Evolutionary conservation across 2,888 invertebrate species (phyloP), one percentile per base, ranked within the genome.

Genomic region (Tiliacea citrago): DNA sequence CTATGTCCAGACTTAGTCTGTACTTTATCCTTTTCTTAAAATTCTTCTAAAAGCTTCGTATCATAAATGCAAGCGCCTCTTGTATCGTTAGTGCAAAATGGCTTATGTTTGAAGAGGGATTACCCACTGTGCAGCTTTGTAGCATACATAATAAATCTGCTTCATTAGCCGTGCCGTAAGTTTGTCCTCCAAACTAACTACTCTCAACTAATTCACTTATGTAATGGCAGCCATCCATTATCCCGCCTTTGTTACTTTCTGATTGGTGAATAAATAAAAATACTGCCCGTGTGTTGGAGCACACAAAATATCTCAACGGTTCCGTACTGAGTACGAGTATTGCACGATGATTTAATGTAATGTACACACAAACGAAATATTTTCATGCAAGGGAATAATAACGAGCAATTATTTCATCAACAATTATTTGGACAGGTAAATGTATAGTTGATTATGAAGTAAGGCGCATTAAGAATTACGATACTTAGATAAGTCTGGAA

Each of bases 201-300:
- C 75, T 75, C 63, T 71, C 86, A 70, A 85, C 76, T 87, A 83
- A 85, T 85, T 87, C 75, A 85, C 80, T 75, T 75, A 75, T 72
- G 61, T 86, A 87, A 81, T 81, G 75, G 62, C 75, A 65, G 39
- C 63, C 69, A 83, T 87, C 77, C 81, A 86, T 86, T 87, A 86
- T 77, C 73, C 73, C 4, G 68, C 63, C 75, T 73, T 75, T 75
- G 75, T 76, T 66, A 79, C 75, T 82, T 71, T 74, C 63, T 70
- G 73, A 86, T 80, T 66, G 58, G 73, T 75, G 61, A 83, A 85
- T 85, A 83, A 77, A 82, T 77, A 76, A 75, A 87, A 79, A 82
- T 75, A 45, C 45, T 57, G 12, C 18, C 71, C n/a, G 13, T 35
- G 24, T 62, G 49, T 18, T 58, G 16, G 49, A 60, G 16, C 29